phyloP scores from a whole-genome alignment of 2,888 invertebrate genomes.

The Margaritifera margaritifera region DNA sequence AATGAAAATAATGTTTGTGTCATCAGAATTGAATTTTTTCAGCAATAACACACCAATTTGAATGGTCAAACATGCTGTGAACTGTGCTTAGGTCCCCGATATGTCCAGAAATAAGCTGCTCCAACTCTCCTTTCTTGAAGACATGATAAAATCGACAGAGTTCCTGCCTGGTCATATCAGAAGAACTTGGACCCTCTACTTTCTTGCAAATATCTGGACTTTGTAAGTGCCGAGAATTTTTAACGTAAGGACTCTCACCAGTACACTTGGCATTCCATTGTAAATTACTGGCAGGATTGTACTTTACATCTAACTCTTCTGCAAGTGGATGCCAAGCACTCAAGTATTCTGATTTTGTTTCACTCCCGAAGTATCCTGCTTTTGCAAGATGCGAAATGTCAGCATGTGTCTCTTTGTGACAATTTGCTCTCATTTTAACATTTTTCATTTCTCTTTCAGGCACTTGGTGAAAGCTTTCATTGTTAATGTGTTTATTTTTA shows the following conservation, averaged over 20 bases:
- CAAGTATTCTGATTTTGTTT: conserved; percentile 9
- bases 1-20: no score
- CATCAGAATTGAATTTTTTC: conserved; percentile 75
- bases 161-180: conserved; percentile 15
- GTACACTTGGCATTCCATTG: no score
- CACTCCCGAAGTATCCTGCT: conserved; percentile 5
- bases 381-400: conserved; percentile 5
- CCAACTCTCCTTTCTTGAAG: conserved; percentile 84
- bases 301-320: no score
- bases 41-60: conserved; percentile 93
- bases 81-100: conserved; percentile 75
- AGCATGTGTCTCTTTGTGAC: not conserved
- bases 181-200: conserved; percentile 24
- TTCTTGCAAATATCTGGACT: no score
- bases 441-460: no score
- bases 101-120: conserved; percentile 74
- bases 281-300: no score
- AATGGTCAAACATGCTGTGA: conserved; percentile 91
- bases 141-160: conserved; percentile 92
- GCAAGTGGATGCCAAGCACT: no score
- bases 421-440: no score
- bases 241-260: no score
- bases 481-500: no score
- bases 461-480: no score
- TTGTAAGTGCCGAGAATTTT: no score